Evolutionary conservation across 2,113 vertebrate species (phyloP).

Genomic region (Campylorhamphus procurvoides): DNA sequence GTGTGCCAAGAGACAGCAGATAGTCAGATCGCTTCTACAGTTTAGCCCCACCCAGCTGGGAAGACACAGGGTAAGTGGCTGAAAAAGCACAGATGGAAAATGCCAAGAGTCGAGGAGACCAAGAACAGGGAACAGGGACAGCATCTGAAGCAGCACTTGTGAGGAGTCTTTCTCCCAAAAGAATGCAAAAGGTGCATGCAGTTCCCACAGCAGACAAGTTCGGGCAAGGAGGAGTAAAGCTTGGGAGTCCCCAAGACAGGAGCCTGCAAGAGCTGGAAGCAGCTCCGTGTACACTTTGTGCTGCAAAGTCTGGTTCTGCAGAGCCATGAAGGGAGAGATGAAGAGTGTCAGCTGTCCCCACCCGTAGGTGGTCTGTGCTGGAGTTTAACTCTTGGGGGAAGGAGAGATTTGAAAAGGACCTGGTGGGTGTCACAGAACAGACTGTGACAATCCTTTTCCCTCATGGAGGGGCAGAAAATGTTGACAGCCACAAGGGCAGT

Average conservation of each 20-base stretch:
- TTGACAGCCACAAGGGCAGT: background rate
- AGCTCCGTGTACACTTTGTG: background rate
- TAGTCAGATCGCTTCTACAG: constrained; percentile 23
- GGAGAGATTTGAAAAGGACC: background rate
- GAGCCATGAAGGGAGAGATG: background rate
- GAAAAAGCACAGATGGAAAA: constrained; percentile 17
- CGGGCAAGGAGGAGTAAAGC: background rate
- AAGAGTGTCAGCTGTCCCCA: background rate
- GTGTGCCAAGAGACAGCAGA: background rate
- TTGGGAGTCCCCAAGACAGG: background rate
- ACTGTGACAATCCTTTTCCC: accelerated
- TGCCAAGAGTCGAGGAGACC: background rate
- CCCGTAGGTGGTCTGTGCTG: background rate
- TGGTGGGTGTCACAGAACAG: background rate
- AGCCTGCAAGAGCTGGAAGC: background rate
- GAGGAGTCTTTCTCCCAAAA: background rate
- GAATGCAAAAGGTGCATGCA: background rate
- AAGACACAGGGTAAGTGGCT: background rate
- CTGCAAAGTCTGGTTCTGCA: background rate
- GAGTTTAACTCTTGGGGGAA: background rate
- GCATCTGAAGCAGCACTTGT: background rate
- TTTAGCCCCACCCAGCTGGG: background rate
- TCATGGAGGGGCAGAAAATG: background rate
- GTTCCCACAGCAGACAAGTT: background rate
- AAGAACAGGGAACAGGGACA: background rate